Conservation (phyloP, 2,113 vertebrate genomes). For the Odocoileus virginianus region DNA sequence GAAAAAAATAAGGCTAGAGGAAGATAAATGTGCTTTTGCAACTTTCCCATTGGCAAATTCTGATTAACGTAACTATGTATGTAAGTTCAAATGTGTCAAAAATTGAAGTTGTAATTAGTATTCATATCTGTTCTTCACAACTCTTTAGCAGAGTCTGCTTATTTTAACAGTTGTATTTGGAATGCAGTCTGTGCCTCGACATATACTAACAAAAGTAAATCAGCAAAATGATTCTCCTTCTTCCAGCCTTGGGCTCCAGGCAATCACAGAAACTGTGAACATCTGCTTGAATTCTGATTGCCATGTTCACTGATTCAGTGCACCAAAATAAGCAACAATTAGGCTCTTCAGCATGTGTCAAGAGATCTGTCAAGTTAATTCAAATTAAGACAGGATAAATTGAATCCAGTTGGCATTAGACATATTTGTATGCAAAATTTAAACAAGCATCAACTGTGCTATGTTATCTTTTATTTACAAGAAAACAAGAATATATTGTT, state of each 20-base stretch:
- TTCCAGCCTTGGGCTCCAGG: constrained; percentile 64
- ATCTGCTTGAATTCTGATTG: constrained; percentile 79
- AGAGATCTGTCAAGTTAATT: constrained; percentile 80
- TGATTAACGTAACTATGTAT: not conserved
- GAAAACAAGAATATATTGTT: constrained; percentile 51
- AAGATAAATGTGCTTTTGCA: not conserved
- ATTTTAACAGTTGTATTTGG: constrained; percentile 52
- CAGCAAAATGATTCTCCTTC: constrained; percentile 73
- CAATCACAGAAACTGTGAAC: constrained; percentile 79
- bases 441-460: constrained; percentile 69
- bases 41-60: not conserved
- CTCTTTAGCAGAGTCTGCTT: constrained; percentile 40
- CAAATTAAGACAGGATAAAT: constrained; percentile 82
- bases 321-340: constrained; percentile 81
- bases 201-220: constrained; percentile 76
- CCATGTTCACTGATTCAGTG: constrained; percentile 67
- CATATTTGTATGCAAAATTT: constrained; percentile 70
- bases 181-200: constrained; percentile 56
- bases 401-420: constrained; percentile 76
- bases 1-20: not conserved
- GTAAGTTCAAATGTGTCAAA: not conserved
- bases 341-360: constrained; percentile 77
- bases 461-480: constrained; percentile 73
- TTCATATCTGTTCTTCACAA: not conserved
- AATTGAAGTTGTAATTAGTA: constrained; percentile 29